phyloP scores from a whole-genome alignment of 2,113 vertebrate genomes.

The Carassius auratus region DNA sequence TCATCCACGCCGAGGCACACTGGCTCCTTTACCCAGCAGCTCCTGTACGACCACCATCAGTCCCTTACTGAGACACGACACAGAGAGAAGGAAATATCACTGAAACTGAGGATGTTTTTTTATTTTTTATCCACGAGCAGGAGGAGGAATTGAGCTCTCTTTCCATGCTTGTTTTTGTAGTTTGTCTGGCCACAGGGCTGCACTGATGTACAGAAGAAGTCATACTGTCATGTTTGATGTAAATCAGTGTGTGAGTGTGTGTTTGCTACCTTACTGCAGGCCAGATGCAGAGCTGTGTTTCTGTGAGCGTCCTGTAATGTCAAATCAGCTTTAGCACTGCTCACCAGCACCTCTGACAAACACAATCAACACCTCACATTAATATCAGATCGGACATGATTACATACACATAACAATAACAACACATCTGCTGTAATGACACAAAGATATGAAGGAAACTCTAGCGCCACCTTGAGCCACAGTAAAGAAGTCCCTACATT shows the following conservation, averaged over 20 bases:
- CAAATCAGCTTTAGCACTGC: slow-evolving; percentile 97
- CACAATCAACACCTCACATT: not conserved
- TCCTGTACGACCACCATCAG: slow-evolving; percentile 97
- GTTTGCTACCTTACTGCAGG: slow-evolving; percentile 94
- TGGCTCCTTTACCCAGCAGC: slow-evolving; percentile 95
- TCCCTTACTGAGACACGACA: slow-evolving; percentile 75
- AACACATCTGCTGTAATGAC: not conserved
- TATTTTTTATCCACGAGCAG: too few relatives aligned
- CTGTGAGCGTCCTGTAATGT: slow-evolving; percentile 92
- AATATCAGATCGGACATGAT: not conserved
- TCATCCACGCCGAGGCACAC: slow-evolving; percentile 98
- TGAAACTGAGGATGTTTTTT: too few relatives aligned
- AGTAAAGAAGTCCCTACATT: too few relatives aligned
- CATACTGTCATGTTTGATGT: too few relatives aligned
- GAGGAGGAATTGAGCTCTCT: not conserved
- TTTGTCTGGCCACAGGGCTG: not conserved
- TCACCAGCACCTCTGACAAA: slow-evolving; percentile 91
- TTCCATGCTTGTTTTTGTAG: not conserved
- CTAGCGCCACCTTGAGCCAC: not conserved
- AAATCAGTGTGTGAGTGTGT: not conserved
- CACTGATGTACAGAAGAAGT: not conserved
- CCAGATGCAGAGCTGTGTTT: slow-evolving; percentile 97
- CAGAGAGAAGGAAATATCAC: too few relatives aligned
- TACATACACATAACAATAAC: not conserved
- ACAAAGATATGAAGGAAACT: not conserved